Percentiles rank a stretch among this genome's conserved stretches.
Evolutionary conservation across 2,113 vertebrate species (phyloP).

Genomic region (Mastomys coucha): DNA sequence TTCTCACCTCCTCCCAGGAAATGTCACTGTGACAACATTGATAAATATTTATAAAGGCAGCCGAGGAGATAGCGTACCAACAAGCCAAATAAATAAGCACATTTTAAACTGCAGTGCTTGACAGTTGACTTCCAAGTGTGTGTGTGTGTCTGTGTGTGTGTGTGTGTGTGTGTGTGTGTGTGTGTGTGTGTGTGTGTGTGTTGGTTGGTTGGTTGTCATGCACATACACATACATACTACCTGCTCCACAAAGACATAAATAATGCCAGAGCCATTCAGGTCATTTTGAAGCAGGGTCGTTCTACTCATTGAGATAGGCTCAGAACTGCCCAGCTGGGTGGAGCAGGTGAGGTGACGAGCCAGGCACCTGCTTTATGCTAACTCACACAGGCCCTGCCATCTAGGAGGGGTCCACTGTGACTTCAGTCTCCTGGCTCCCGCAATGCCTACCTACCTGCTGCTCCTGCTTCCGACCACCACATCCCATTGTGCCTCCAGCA

Average conservation of each 20-base stretch:
- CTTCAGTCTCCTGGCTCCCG: background rate
- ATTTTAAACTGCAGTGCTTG: slow-evolving; percentile 62
- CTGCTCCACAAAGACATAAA: background rate
- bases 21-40: slow-evolving; percentile 63
- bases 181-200: background rate
- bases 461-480: background rate
- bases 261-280: background rate
- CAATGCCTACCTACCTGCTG: background rate
- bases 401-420: background rate
- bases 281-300: background rate
- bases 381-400: background rate
- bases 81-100: slow-evolving; percentile 69
- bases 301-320: background rate
- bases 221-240: no score
- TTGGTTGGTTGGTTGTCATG: background rate
- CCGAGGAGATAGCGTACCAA: slow-evolving; percentile 24
- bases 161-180: no score
- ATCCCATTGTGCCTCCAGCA: background rate
- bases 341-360: no score
- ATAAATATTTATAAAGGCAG: slow-evolving; percentile 80
- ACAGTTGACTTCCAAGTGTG: slow-evolving; percentile 26
- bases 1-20: slow-evolving; percentile 67
- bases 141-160: background rate
- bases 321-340: background rate
- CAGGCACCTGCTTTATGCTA: background rate